phyloP scores from a whole-genome alignment of 2,113 vertebrate species.

The Microcebus griseorufus region DNA sequence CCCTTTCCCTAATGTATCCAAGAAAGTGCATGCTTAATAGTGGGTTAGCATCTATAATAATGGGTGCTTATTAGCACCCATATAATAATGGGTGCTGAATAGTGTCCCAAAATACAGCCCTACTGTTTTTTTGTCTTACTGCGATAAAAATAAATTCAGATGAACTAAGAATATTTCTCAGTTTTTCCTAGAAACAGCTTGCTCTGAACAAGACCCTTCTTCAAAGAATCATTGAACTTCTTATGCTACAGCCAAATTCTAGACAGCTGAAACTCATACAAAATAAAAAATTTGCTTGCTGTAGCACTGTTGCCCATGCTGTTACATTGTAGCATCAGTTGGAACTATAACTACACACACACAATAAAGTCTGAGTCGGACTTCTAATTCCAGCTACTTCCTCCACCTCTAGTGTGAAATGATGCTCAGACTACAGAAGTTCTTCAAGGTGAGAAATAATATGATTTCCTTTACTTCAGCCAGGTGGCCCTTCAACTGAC shows the following conservation, averaged over 20 bases:
- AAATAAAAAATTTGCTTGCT: background rate
- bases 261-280: background rate
- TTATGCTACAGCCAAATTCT: background rate
- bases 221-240: background rate
- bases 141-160: background rate
- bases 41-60: too few species aligned
- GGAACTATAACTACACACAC: fast-evolving
- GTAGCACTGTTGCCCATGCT: background rate
- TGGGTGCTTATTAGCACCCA: too few species aligned
- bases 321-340: background rate
- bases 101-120: background rate
- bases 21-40: background rate
- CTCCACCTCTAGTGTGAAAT: background rate
- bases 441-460: background rate
- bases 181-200: background rate
- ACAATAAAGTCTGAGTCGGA: background rate
- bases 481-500: background rate
- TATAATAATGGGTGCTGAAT: background rate
- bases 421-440: background rate
- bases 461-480: background rate
- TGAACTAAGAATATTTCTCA: background rate
- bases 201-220: background rate
- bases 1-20: background rate
- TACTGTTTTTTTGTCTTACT: background rate
- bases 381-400: background rate